phyloP scores from a whole-genome alignment of 2,797 vertebrate genomes.

The Amniataba percoides region DNA sequence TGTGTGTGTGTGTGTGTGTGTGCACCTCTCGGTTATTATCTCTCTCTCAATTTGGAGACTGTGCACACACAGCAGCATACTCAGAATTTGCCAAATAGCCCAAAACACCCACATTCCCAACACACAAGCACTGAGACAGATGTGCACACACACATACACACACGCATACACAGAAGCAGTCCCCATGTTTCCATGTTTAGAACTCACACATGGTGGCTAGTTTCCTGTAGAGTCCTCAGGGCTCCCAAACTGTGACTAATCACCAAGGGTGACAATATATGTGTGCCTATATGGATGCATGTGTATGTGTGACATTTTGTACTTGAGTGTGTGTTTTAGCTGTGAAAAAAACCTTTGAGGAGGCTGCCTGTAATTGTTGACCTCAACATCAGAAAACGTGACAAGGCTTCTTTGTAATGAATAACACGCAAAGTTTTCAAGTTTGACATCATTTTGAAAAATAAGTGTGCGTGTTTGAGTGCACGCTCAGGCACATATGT shows the following conservation, averaged over 20 bases:
- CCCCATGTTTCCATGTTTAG: conserved; percentile 33
- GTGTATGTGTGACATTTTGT: not conserved
- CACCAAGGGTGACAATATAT: conserved; percentile 19
- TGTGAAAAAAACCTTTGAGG: not conserved
- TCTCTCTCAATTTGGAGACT: conserved; percentile 20
- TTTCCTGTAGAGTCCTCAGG: conserved; percentile 34
- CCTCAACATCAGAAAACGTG: not conserved
- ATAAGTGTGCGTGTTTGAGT: conserved; percentile 16
- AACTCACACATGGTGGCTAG: conserved; percentile 40
- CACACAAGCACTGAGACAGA: conserved; percentile 20
- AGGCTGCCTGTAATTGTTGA: not conserved
- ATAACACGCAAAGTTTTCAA: conserved; percentile 27
- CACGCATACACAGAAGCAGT: conserved; percentile 6
- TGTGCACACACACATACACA: not conserved
- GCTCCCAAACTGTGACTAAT: conserved; percentile 51
- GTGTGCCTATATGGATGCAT: not conserved
- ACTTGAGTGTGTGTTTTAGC: not conserved
- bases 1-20: not conserved
- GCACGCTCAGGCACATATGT: conserved; percentile 10
- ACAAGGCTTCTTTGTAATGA: conserved; percentile 15
- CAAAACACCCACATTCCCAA: conserved; percentile 10
- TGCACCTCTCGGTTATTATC: not conserved
- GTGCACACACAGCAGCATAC: conserved; percentile 19
- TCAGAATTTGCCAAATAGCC: conserved; percentile 47
- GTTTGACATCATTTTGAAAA: conserved; percentile 49